phyloP scores from a whole-genome alignment of 2,113 vertebrate species.

The Scolopax mira region DNA sequence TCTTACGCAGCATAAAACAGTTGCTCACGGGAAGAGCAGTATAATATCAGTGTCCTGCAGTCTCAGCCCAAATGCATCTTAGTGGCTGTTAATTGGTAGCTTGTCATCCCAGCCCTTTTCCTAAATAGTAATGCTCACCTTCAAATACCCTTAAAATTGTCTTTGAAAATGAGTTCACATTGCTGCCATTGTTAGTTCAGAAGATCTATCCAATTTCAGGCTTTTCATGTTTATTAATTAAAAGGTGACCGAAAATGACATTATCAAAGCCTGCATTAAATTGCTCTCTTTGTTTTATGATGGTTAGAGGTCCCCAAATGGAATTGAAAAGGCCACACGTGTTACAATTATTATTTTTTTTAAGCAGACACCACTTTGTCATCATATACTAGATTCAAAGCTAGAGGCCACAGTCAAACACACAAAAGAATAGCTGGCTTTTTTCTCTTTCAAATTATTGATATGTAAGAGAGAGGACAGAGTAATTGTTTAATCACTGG shows the following conservation, averaged over 20 bases:
- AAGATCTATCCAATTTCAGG: constrained; percentile 19
- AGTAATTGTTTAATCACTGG: constrained; percentile 64
- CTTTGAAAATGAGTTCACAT: constrained; percentile 12
- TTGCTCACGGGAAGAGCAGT: background rate
- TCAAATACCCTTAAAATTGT: constrained; percentile 25
- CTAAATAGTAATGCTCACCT: constrained; percentile 19
- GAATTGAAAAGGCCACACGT: constrained; percentile 42
- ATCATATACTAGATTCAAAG: constrained; percentile 41
- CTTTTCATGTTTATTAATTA: constrained; percentile 62
- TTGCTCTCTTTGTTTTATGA: constrained; percentile 40
- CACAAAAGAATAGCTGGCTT: constrained; percentile 37
- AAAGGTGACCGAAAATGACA: constrained; percentile 46
- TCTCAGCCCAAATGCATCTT: background rate
- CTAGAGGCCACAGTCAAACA: constrained; percentile 15
- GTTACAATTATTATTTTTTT: constrained; percentile 31
- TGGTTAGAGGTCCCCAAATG: constrained; percentile 17
- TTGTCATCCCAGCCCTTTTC: background rate
- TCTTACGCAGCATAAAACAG: background rate
- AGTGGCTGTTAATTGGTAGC: background rate
- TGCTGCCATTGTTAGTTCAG: constrained; percentile 37
- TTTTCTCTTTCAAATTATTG: constrained; percentile 45
- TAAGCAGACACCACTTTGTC: constrained; percentile 15
- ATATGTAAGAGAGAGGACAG: constrained; percentile 39
- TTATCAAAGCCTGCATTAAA: constrained; percentile 42
- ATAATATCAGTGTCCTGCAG: background rate